Percentiles rank a stretch among this genome's conserved stretches.
These are phyloP conservation scores for Falco punctatus DNA, from an alignment of 2,113 vertebrate genomes.

Conservation along the genomic window DNA sequence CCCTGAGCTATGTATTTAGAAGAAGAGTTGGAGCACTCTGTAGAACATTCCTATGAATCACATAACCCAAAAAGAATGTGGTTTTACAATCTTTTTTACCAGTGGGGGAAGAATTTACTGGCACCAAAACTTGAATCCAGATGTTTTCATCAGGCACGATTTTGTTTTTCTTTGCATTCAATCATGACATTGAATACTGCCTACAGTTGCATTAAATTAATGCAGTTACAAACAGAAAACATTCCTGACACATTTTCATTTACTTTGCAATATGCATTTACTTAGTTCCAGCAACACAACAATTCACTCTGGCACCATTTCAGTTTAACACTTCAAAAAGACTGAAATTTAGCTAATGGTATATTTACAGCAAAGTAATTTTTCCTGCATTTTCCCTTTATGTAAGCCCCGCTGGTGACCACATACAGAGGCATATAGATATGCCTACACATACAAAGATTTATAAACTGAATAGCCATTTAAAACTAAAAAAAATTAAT, in stretches of 20 bases:
- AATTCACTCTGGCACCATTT: neutral
- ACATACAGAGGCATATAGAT: neutral
- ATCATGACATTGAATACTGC: constrained; percentile 22
- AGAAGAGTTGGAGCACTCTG: constrained; percentile 23
- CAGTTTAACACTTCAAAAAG: constrained; percentile 11
- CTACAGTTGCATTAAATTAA: constrained; percentile 43
- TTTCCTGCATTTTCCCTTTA: neutral
- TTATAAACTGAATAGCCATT: neutral
- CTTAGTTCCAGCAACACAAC: constrained; percentile 34
- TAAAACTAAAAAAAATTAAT: neutral
- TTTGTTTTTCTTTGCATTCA: constrained; percentile 56
- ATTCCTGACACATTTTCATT: constrained; percentile 36
- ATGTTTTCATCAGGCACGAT: constrained; percentile 63
- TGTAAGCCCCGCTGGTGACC: neutral
- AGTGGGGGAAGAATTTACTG: constrained; percentile 61
- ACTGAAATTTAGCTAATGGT: neutral
- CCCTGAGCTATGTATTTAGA: constrained; percentile 1
- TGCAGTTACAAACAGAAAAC: constrained; percentile 20
- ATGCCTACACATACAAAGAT: neutral
- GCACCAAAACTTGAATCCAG: constrained; percentile 64
- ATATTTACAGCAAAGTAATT: neutral
- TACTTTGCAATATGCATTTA: constrained; percentile 31
- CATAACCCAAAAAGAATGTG: constrained; percentile 52
- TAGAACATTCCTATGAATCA: constrained; percentile 56
- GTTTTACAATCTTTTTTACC: constrained; percentile 51